These are phyloP conservation scores for Epinotia bilunana DNA, from an alignment of 2,888 invertebrate species.

Conservation along the genomic window DNA sequence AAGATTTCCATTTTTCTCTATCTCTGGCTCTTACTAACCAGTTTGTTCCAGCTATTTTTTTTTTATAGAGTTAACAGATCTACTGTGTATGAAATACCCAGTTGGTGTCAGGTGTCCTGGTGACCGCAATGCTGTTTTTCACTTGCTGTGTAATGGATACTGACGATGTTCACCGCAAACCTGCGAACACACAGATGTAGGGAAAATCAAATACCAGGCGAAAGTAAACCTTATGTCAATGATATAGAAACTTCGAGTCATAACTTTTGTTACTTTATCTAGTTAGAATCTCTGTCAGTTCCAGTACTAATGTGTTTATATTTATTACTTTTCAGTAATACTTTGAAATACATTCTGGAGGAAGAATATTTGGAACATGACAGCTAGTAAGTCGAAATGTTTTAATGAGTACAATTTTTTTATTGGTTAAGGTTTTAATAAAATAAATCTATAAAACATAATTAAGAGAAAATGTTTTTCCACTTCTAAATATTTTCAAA, in stretches of 20 bases:
- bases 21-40: too few relatives aligned
- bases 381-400: constrained; percentile 88
- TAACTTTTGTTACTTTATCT: too few relatives aligned
- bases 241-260: not conserved
- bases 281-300: not conserved
- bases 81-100: constrained; percentile 9
- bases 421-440: too few relatives aligned
- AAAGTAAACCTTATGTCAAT: not conserved
- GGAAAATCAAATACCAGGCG: not conserved
- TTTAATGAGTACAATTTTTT: constrained; percentile 4
- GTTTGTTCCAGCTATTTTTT: too few relatives aligned
- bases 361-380: constrained; percentile 90
- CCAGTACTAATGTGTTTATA: not conserved
- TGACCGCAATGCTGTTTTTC: not conserved
- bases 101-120: not conserved
- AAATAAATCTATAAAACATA: too few relatives aligned
- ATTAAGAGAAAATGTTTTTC: too few relatives aligned
- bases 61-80: too few relatives aligned
- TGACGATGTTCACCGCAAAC: not conserved
- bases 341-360: constrained; percentile 87
- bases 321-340: constrained; percentile 81
- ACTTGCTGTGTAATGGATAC: not conserved
- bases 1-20: too few relatives aligned
- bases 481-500: too few relatives aligned
- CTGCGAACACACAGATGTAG: not conserved